Percentiles rank a stretch among this genome's conserved stretches.
Evolutionary conservation across 2,888 invertebrate genomes (phyloP).

Genomic region (Caenorhabditis drosophilae): DNA sequence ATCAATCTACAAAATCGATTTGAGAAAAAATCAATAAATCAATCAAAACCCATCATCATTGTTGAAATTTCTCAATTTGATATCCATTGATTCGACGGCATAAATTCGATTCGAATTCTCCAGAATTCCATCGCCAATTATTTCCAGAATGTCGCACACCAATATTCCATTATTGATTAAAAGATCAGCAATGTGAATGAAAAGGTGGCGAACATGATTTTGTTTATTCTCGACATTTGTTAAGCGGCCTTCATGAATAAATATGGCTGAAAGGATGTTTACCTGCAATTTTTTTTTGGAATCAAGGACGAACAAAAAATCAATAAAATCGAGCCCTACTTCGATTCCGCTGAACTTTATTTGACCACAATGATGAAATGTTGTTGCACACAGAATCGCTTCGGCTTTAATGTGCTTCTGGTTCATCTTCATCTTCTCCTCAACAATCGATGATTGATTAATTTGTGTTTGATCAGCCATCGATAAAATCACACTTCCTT

Average conservation of each 20-base stretch:
- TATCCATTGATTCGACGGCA: conserved; percentile 50
- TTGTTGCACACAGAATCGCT: conserved; percentile 47
- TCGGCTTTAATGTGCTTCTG: conserved; percentile 27
- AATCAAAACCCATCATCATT: conserved; percentile 56
- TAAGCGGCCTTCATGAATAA: conserved; percentile 41
- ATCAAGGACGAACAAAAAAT: neutral
- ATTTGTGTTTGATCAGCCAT: conserved; percentile 15
- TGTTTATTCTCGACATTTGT: conserved; percentile 42
- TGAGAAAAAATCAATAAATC: no score
- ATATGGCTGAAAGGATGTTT: conserved; percentile 22
- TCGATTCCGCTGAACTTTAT: conserved; percentile 25
- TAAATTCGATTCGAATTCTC: conserved; percentile 49
- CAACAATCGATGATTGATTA: neutral
- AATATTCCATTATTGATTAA: conserved; percentile 50
- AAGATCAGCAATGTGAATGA: conserved; percentile 41
- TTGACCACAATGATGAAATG: conserved; percentile 46
- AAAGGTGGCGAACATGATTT: conserved; percentile 36
- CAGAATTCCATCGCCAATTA: conserved; percentile 43
- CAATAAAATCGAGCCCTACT: neutral
- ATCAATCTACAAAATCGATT: no score
- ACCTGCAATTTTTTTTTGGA: neutral
- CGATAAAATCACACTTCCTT: conserved; percentile 29
- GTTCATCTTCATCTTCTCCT: neutral
- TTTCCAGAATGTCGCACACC: conserved; percentile 38
- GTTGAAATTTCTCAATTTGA: conserved; percentile 44